These are phyloP conservation scores for Hipposideros larvatus DNA, from an alignment of 2,797 vertebrate genomes.

Conservation along the genomic window DNA sequence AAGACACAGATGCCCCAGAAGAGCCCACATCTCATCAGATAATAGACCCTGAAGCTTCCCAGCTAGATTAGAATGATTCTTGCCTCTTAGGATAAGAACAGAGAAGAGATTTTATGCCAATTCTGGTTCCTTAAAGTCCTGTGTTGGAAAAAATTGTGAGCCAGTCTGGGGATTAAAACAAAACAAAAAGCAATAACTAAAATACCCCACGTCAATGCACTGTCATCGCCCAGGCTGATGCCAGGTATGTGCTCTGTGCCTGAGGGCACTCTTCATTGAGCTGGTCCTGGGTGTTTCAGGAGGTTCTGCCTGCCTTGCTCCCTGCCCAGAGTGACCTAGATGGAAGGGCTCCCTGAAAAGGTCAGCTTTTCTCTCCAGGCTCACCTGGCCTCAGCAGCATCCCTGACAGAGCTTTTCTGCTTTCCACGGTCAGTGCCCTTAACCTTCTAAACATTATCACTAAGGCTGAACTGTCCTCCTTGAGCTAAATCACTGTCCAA, in stretches of 20 bases:
- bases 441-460: neutral
- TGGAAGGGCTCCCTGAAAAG: neutral
- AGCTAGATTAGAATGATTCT: neutral
- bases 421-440: neutral
- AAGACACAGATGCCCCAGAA: neutral
- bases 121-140: neutral
- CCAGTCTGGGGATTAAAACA: neutral
- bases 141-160: neutral
- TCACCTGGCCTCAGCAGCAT: too few relatives aligned
- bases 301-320: neutral
- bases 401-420: neutral
- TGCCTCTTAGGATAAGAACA: neutral
- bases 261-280: fast-evolving
- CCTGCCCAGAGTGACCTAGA: neutral
- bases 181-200: neutral
- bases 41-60: neutral
- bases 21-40: neutral
- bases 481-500: neutral
- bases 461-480: neutral
- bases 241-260: neutral
- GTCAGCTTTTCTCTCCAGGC: neutral
- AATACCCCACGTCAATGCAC: neutral
- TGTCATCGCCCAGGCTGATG: neutral
- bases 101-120: neutral
- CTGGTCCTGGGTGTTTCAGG: neutral